These are phyloP conservation scores for Drosophila pseudoobscura DNA, from an alignment of 1,140 invertebrate genomes.

Conservation along the genomic window DNA sequence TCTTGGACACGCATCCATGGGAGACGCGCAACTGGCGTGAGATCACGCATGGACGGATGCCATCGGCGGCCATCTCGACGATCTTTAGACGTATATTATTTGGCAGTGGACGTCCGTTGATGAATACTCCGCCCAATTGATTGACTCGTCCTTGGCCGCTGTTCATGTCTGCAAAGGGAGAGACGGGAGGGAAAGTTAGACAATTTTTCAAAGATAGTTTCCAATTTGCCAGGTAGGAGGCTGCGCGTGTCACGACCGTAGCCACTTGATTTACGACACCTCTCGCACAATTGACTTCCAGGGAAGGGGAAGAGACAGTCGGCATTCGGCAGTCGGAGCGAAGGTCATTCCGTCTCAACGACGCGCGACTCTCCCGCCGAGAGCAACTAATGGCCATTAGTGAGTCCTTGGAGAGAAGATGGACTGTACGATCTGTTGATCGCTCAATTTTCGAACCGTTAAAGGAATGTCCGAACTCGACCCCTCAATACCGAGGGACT, in stretches of 20 bases:
- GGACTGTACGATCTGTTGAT: background rate
- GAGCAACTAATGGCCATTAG: constrained; percentile 51
- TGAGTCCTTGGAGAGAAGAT: constrained; percentile 32
- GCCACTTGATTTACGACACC: constrained; percentile 74
- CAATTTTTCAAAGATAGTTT: constrained; percentile 12
- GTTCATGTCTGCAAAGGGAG: constrained; percentile 75
- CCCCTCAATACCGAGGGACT: too few relatives aligned
- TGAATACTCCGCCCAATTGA: constrained; percentile 92
- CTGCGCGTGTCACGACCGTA: constrained; percentile 40
- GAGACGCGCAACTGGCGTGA: constrained; percentile 91
- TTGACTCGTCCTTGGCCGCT: constrained; percentile 92
- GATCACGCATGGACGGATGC: constrained; percentile 91
- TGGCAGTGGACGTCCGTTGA: constrained; percentile 92
- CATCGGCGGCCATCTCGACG: constrained; percentile 91
- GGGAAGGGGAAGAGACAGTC: constrained; percentile 30
- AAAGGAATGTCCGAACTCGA: too few relatives aligned
- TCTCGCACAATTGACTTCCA: constrained; percentile 66
- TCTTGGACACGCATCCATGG: constrained; percentile 93
- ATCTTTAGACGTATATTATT: constrained; percentile 92
- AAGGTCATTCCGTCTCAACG: constrained; percentile 55
- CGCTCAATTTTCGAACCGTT: too few relatives aligned
- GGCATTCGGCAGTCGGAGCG: constrained; percentile 11
- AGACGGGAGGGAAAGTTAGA: constrained; percentile 32
- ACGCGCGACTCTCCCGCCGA: constrained; percentile 47
- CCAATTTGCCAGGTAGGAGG: constrained; percentile 50